Evolutionary conservation across 2,113 vertebrate species (phyloP).

Genomic region (Chaetura pelagica): DNA sequence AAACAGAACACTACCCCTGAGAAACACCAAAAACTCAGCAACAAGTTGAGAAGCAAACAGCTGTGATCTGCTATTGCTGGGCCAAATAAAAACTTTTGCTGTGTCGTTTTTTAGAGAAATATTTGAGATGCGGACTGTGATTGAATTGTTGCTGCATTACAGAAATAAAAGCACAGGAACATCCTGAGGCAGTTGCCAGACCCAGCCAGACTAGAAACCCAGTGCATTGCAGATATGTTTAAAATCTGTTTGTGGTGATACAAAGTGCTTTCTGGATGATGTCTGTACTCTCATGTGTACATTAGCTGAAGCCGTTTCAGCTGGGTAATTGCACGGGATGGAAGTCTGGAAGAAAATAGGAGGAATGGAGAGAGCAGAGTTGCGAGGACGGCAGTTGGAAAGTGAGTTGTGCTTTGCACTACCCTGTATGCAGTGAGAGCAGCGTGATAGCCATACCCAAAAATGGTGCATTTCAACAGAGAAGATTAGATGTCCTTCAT

Average conservation of each 20-base stretch:
- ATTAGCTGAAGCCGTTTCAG: background rate
- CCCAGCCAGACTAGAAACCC: background rate
- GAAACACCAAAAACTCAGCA: background rate
- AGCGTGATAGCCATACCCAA: background rate
- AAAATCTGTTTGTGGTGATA: background rate
- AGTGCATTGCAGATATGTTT: background rate
- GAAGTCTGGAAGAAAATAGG: background rate
- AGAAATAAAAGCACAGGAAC: background rate
- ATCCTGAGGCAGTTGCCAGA: background rate
- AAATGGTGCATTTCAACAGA: background rate
- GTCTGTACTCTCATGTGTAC: rapidly evolving
- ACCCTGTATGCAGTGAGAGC: background rate
- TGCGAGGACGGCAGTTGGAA: background rate
- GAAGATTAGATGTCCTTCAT: background rate
- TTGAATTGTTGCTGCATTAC: background rate
- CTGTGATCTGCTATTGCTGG: background rate
- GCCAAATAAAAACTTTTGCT: background rate
- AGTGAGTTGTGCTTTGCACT: background rate
- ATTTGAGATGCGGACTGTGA: background rate
- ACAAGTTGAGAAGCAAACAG: background rate
- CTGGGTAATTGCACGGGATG: background rate
- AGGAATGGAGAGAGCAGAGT: background rate
- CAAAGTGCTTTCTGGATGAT: background rate
- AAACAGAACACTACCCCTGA: background rate
- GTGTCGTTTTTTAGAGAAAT: background rate